Conservation (phyloP, 2,113 vertebrate species). For the Seriola rivoliana region DNA sequence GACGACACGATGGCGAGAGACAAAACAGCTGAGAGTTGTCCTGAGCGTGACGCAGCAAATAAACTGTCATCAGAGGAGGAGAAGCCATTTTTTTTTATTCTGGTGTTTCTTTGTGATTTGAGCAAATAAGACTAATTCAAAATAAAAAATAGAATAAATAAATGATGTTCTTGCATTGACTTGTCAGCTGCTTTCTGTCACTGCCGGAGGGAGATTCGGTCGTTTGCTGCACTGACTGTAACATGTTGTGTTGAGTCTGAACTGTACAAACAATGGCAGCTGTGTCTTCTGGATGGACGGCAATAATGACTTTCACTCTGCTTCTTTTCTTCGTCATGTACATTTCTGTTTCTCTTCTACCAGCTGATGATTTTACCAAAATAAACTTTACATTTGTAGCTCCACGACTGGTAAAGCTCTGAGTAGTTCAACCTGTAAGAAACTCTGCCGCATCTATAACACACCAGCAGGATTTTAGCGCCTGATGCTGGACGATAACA, state of each 20-base stretch:
- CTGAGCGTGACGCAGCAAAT: slow-evolving; percentile 53
- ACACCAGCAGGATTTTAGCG: no score
- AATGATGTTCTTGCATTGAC: not conserved
- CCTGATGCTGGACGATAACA: no score
- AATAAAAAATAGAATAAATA: not conserved
- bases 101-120: not conserved
- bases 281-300: slow-evolving; percentile 38
- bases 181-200: not conserved
- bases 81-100: not conserved
- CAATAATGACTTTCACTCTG: not conserved
- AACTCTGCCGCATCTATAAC: no score
- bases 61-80: not conserved
- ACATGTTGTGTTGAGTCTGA: slow-evolving; percentile 35
- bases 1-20: slow-evolving; percentile 64
- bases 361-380: no score
- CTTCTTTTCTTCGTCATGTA: slow-evolving; percentile 6
- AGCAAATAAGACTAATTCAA: not conserved
- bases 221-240: slow-evolving; percentile 5
- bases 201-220: not conserved
- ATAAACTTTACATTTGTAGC: not conserved
- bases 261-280: slow-evolving; percentile 42
- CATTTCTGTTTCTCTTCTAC: not conserved
- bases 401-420: not conserved
- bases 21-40: slow-evolving; percentile 36
- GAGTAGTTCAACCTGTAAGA: no score